phyloP scores from a whole-genome alignment of 1,140 invertebrate genomes.

The Calephelis nemesis region DNA sequence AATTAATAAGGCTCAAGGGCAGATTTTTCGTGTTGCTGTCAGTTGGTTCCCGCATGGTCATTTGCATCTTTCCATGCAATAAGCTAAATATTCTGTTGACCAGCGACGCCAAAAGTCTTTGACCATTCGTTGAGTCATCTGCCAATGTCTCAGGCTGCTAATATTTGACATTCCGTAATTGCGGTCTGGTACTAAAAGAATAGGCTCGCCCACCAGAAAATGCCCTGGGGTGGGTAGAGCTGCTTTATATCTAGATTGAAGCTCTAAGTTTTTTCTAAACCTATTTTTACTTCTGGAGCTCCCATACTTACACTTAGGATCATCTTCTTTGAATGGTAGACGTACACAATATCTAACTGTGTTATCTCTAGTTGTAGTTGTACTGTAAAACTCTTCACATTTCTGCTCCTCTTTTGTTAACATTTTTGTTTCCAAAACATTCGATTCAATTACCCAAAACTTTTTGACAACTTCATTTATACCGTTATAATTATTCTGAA shows the following conservation, averaged over 20 bases:
- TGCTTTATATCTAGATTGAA: conserved; percentile 23
- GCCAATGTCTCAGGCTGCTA: conserved; percentile 24
- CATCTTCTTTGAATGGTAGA: conserved; percentile 25
- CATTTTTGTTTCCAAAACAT: not conserved
- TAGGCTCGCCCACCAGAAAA: conserved; percentile 26
- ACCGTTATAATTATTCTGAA: conserved; percentile 9
- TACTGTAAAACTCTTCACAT: conserved; percentile 28
- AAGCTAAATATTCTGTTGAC: conserved; percentile 28
- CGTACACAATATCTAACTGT: conserved; percentile 30
- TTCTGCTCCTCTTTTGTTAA: conserved; percentile 23
- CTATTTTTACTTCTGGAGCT: conserved; percentile 23
- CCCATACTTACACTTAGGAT: conserved; percentile 23
- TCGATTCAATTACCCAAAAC: conserved; percentile 31
- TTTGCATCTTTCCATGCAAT: conserved; percentile 26
- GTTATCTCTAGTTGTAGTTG: conserved; percentile 23
- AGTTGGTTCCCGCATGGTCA: not conserved
- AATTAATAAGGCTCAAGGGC: too few relatives aligned
- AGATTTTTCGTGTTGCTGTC: too few relatives aligned
- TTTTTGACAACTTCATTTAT: conserved; percentile 2
- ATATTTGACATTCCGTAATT: conserved; percentile 21
- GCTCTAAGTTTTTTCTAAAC: conserved; percentile 18
- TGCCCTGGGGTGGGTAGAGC: conserved; percentile 22
- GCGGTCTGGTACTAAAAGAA: conserved; percentile 19
- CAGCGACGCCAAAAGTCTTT: conserved; percentile 32
- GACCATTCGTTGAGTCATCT: conserved; percentile 27